Conservation (phyloP, 2,113 vertebrate genomes). For the Urocolius indicus region DNA sequence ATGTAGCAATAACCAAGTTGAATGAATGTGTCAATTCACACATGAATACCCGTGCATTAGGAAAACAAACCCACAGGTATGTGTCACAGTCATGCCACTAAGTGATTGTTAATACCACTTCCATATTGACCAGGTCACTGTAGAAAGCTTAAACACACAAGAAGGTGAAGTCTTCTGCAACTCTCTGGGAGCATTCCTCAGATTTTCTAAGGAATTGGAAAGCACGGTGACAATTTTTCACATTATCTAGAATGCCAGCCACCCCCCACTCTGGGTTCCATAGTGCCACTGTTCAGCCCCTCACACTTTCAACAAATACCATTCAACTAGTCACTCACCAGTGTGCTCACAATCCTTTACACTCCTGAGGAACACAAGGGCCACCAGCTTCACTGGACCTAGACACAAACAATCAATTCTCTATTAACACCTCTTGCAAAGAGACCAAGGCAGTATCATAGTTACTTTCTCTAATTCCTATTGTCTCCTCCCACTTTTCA, state of each 20-base stretch:
- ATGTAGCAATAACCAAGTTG: not conserved
- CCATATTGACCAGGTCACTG: not conserved
- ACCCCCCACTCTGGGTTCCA: not conserved
- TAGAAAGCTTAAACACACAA: not conserved
- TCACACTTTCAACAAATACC: not conserved
- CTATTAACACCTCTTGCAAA: not conserved
- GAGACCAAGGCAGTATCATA: not conserved
- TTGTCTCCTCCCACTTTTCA: not conserved
- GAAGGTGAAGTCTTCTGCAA: not conserved
- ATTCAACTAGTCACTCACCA: not conserved
- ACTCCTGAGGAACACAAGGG: not conserved
- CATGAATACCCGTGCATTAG: not conserved
- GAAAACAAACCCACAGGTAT: not conserved
- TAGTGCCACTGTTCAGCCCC: not conserved
- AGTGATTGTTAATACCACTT: not conserved
- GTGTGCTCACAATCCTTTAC: not conserved
- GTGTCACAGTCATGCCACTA: not conserved
- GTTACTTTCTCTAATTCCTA: not conserved
- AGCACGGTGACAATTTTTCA: not conserved
- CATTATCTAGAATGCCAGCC: not conserved
- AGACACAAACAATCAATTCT: not conserved
- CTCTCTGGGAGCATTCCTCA: not conserved
- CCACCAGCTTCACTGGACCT: not conserved
- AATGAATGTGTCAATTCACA: not conserved
- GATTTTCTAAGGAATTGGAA: not conserved